phyloP scores from a whole-genome alignment of 2,113 vertebrate genomes.

The Neodontobutis hainanensis region DNA sequence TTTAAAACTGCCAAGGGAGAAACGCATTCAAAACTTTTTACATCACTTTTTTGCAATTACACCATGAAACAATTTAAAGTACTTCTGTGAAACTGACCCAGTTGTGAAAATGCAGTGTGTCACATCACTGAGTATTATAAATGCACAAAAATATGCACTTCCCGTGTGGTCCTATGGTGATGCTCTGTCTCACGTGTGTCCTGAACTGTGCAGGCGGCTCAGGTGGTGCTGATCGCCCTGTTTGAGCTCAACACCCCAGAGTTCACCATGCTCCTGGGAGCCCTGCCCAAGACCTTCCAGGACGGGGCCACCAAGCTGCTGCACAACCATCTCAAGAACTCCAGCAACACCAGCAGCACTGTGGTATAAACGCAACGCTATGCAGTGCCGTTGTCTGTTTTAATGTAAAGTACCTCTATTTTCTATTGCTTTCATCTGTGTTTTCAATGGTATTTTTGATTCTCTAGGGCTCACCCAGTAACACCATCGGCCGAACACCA shows the following conservation, averaged over 20 bases:
- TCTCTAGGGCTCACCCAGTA: conserved; percentile 92
- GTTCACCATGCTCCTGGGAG: conserved; percentile 99
- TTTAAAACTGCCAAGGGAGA: no score
- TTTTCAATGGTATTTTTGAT: conserved; percentile 15
- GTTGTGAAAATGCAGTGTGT: no score
- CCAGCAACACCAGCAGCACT: conserved; percentile 86
- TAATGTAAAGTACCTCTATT: no score
- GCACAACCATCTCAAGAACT: conserved; percentile 97
- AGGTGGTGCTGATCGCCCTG: conserved; percentile 94
- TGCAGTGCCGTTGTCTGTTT: not conserved
- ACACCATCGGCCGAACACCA: conserved; percentile 90
- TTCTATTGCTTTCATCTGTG: not conserved
- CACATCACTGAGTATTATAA: conserved; percentile 1
- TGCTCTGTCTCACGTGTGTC: conserved; percentile 14
- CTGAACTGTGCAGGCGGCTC: conserved; percentile 84
- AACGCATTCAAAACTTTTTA: no score
- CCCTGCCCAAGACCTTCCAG: conserved; percentile 99
- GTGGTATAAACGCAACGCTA: conserved; percentile 78
- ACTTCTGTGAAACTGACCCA: no score
- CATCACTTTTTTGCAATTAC: no score
- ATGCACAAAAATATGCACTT: conserved; percentile 8
- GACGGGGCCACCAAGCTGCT: conserved; percentile 98
- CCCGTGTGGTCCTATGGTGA: not conserved
- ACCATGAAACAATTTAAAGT: no score
- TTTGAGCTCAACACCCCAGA: conserved; percentile 98